phyloP scores from a whole-genome alignment of 2,113 vertebrate species.

The Charadrius vociferus region DNA sequence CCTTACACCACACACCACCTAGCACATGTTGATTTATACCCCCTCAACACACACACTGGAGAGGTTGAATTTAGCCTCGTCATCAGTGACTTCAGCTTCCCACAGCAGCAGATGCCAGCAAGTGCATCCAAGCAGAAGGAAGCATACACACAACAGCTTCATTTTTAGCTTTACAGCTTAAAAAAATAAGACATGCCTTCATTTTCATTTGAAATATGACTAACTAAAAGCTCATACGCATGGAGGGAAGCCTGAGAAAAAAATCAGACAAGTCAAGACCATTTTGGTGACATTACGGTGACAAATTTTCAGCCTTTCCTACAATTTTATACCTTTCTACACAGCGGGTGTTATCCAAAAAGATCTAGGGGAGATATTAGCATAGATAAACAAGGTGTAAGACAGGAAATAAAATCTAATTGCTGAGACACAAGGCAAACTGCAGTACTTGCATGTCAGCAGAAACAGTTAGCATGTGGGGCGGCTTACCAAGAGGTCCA shows the following conservation, averaged over 20 bases:
- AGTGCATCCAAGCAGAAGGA: neutral
- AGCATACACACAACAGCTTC: neutral
- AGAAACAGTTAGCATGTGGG: neutral
- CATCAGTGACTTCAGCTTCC: neutral
- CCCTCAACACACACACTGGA: neutral
- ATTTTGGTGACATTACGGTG: neutral
- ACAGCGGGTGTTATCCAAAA: slow-evolving; percentile 17
- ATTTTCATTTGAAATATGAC: slow-evolving; percentile 15
- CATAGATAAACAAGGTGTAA: neutral
- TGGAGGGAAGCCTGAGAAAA: neutral
- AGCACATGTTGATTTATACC: neutral
- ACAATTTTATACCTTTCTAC: slow-evolving; percentile 26
- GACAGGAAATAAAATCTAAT: slow-evolving; percentile 32
- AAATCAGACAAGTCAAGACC: neutral
- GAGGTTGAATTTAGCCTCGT: neutral
- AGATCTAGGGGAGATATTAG: slow-evolving; percentile 7
- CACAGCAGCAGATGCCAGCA: neutral
- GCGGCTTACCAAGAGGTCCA: neutral
- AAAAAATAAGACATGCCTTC: neutral
- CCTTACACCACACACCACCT: neutral
- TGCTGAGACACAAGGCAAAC: neutral
- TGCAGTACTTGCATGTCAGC: neutral
- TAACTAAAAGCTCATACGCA: neutral
- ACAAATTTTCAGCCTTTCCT: slow-evolving; percentile 24
- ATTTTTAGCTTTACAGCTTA: neutral